A percentile compares a stretch with the other conserved stretches of the same genome.
Evolutionary conservation across 2,113 vertebrate genomes (phyloP).

Genomic region (Raphicerus campestris): DNA sequence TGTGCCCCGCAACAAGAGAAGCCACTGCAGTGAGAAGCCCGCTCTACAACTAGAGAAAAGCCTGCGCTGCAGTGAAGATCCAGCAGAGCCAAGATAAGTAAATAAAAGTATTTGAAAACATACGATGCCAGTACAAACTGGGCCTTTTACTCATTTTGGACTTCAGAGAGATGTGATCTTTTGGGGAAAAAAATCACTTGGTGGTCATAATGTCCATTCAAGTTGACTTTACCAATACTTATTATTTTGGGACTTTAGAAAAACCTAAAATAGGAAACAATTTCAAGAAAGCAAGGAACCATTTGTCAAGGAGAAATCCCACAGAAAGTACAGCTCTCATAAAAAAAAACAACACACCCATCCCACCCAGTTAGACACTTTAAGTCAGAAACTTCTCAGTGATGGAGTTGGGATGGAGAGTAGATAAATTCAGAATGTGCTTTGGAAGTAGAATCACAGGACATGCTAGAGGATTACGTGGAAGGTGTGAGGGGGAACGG

Average conservation of each 20-base stretch:
- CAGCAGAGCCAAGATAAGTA: neutral
- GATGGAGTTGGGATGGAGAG: neutral
- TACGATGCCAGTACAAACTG: neutral
- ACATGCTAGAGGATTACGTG: neutral
- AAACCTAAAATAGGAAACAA: neutral
- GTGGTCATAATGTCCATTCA: neutral
- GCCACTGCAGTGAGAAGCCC: neutral
- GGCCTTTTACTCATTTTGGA: neutral
- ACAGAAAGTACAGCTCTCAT: neutral
- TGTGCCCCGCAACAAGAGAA: neutral
- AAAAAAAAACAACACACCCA: neutral
- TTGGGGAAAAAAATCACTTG: neutral
- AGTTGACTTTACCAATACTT: neutral
- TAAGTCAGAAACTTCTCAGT: neutral
- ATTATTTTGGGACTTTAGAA: neutral
- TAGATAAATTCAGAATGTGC: neutral
- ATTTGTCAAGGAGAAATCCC: neutral
- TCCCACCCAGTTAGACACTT: neutral
- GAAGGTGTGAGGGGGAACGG: neutral
- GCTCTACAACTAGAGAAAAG: neutral
- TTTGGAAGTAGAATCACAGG: neutral
- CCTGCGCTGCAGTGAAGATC: neutral
- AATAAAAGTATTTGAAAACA: neutral
- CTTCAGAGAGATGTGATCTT: neutral
- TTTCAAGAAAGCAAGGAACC: neutral